Evolutionary conservation across 2,888 invertebrate genomes (phyloP).

Genomic region (Ferrisia virgata): DNA sequence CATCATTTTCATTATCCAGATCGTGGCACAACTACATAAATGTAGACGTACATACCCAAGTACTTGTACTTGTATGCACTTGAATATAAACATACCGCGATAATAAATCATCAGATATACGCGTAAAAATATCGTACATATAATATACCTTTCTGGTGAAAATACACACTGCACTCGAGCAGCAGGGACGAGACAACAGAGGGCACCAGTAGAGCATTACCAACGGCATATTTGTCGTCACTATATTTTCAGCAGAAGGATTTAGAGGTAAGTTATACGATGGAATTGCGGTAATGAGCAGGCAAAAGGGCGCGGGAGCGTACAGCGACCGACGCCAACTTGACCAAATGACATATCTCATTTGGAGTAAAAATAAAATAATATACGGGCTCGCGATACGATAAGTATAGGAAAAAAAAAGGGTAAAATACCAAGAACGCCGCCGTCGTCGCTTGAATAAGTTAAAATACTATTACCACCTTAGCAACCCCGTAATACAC

Average conservation of each 20-base stretch:
- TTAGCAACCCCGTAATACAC: slow-evolving; percentile 12
- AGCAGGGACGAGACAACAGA: background rate
- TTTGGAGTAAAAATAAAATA: background rate
- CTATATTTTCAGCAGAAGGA: background rate
- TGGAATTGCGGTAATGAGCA: background rate
- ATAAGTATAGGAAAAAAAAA: background rate
- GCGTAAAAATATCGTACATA: background rate
- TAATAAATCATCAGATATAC: background rate
- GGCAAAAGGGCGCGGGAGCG: background rate
- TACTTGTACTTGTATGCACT: background rate
- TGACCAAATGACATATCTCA: slow-evolving; percentile 29
- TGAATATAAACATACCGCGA: background rate
- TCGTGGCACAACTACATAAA: too few species aligned
- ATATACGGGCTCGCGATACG: background rate
- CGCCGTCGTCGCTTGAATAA: too few species aligned
- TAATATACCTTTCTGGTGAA: too few species aligned
- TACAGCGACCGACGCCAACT: background rate
- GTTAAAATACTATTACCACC: slow-evolving; percentile 24
- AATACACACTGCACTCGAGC: too few species aligned
- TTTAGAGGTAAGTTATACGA: background rate
- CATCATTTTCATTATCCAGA: too few species aligned
- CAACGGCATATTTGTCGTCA: background rate
- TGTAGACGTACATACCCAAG: too few species aligned
- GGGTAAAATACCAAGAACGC: slow-evolving; percentile 23
- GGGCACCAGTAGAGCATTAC: background rate